Base-by-base conservation (phyloP, 2,113 vertebrate genomes). In the Benitochromis conjunctus region DNA sequence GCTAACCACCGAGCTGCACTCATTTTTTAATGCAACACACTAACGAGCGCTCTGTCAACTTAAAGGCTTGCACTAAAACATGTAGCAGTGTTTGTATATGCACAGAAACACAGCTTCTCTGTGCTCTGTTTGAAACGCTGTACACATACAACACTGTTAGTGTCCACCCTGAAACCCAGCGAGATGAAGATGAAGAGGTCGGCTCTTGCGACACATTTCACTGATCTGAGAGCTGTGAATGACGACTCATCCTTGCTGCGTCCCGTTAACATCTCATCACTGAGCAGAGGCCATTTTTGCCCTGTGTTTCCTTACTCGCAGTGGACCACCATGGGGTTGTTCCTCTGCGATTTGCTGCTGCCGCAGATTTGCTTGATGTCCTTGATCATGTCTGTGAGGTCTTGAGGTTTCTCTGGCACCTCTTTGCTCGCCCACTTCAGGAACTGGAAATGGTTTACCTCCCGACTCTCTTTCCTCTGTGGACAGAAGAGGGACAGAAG, bases 401-500 rank as follows among this genome's bases (percentile, higher is more conserved):
- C 96, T 57, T 94, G 94, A 43, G 97, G 89, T 8, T 93, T 96
- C 90, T 95, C 93, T 0, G 98, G 99, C 79, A 98, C 87, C 36
- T 93, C 93, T 9, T 69, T 83, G n/a, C n/a, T 83, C 9, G 3
- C 90, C 98, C 98, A 99, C 24, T 96, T 96, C 29, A 94, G 88
- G 88, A 97, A 98, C 48, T 99, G 97, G 92, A 97, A 98, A 79
- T 99, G 98, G 85, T 95, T 96, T 51, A 99, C 94, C 5, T 91
- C 91, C 38, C 95, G 96, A 10, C 80, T 90, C 1, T 98, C 98
- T 96, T 97, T 98, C 54, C 95, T 97, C 99, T 99, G 94, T 81
- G 93, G 90, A 94, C 48, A 74, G 89, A 58, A 43, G 55, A 4
- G 9, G 36, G 2, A 2, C 6, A 26, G 56, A 3, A 64, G 31